Conservation (phyloP, 2,113 vertebrate genomes). For the Ardeotis arabs region DNA sequence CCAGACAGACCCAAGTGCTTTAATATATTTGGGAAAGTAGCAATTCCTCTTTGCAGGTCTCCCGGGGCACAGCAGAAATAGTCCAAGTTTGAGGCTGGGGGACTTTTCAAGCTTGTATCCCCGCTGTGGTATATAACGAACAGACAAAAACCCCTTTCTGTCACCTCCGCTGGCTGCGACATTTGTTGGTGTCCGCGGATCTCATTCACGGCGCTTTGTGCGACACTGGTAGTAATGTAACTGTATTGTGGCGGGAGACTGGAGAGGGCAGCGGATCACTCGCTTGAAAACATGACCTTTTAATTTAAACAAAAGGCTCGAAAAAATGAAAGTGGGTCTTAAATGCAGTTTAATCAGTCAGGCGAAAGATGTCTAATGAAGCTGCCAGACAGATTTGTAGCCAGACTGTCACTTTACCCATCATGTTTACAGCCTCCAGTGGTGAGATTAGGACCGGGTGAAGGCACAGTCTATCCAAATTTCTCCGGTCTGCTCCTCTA, state of each 20-base stretch:
- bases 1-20: accelerated
- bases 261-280: slow-evolving; percentile 57
- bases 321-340: slow-evolving; percentile 72
- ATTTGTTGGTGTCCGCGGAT: slow-evolving; percentile 22
- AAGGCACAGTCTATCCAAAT: slow-evolving; percentile 55
- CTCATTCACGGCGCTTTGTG: slow-evolving; percentile 7
- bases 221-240: slow-evolving; percentile 54
- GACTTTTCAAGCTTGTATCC: slow-evolving; percentile 62
- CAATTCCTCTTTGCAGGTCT: not conserved
- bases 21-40: not conserved
- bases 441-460: slow-evolving; percentile 65
- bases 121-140: slow-evolving; percentile 58
- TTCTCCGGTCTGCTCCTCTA: slow-evolving; percentile 1
- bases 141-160: slow-evolving; percentile 66
- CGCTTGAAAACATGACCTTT: slow-evolving; percentile 73
- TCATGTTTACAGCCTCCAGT: slow-evolving; percentile 67
- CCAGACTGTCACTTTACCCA: slow-evolving; percentile 71
- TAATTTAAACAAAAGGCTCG: slow-evolving; percentile 76
- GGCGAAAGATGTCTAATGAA: slow-evolving; percentile 75
- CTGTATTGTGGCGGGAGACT: slow-evolving; percentile 44
- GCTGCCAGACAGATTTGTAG: slow-evolving; percentile 75
- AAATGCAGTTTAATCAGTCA: slow-evolving; percentile 76
- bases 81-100: slow-evolving; percentile 52
- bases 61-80: not conserved
- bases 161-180: slow-evolving; percentile 27